Percentiles rank a stretch among this genome's conserved stretches.
Conservation (phyloP, 1,140 invertebrate species). For the Orchesella cincta region DNA sequence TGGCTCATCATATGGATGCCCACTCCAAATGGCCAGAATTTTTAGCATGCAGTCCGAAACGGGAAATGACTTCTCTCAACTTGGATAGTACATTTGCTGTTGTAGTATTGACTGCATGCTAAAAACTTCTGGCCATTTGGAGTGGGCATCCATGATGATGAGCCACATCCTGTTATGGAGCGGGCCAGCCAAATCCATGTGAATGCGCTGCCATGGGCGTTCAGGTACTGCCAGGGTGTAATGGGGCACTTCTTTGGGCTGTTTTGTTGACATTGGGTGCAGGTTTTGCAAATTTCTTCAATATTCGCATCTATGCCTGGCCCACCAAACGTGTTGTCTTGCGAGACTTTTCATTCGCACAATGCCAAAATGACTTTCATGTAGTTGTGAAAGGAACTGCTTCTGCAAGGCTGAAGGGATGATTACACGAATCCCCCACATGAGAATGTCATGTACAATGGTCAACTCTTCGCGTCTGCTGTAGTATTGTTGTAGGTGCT, state of each 20-base stretch:
- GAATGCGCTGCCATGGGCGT: constrained; percentile 3
- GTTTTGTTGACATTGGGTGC: constrained; percentile 38
- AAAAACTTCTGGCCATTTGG: constrained; percentile 56
- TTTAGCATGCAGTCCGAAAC: constrained; percentile 48
- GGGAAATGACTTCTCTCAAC: constrained; percentile 28
- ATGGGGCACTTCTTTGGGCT: constrained; percentile 40
- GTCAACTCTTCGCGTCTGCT: constrained; percentile 24
- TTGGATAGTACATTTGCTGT: constrained; percentile 29
- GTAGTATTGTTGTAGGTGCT: constrained; percentile 8
- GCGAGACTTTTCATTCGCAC: constrained; percentile 58
- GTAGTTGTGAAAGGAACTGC: constrained; percentile 54
- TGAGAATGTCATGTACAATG: constrained; percentile 26
- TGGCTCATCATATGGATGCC: constrained; percentile 58
- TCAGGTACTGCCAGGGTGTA: constrained; percentile 45
- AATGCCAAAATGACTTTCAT: constrained; percentile 55
- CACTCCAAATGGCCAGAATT: constrained; percentile 59
- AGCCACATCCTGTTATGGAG: constrained; percentile 53
- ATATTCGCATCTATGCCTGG: constrained; percentile 56
- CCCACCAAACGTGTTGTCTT: constrained; percentile 54
- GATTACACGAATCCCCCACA: constrained; percentile 54
- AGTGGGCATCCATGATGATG: constrained; percentile 56
- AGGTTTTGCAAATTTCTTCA: constrained; percentile 43
- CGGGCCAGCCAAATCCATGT: constrained; percentile 51
- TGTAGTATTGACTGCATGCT: too few species aligned
- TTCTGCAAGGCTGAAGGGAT: constrained; percentile 53